Conservation (phyloP, 2,113 vertebrate species). For the Aplodontia rufa region DNA sequence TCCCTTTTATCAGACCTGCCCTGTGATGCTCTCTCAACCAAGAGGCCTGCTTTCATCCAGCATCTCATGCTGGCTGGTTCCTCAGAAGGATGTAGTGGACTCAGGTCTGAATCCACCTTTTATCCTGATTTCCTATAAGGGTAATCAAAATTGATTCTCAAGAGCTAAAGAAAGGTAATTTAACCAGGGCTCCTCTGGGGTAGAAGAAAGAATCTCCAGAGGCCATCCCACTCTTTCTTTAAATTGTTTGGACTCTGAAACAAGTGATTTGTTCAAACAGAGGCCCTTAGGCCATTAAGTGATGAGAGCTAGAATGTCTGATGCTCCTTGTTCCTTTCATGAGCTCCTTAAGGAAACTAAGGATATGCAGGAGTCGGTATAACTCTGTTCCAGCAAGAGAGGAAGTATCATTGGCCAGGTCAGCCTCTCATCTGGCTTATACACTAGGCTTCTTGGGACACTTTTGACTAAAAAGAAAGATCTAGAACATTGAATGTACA, state of each 20-base stretch:
- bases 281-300: background rate
- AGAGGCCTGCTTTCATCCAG: background rate
- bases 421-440: background rate
- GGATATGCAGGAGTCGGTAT: background rate
- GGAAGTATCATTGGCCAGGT: background rate
- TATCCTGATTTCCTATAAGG: constrained; percentile 77
- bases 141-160: constrained; percentile 80
- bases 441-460: background rate
- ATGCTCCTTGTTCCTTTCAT: background rate
- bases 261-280: background rate
- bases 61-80: background rate
- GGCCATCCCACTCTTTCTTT: constrained; percentile 51
- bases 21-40: background rate
- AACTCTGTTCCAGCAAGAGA: background rate
- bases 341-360: background rate
- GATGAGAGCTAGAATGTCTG: background rate
- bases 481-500: background rate
- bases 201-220: constrained; percentile 43
- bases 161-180: constrained; percentile 79
- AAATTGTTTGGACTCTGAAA: constrained; percentile 66
- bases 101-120: constrained; percentile 72
- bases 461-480: background rate
- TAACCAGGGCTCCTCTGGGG: constrained; percentile 46
- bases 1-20: background rate
- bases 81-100: background rate